Base-by-base conservation (phyloP, 2,888 invertebrate genomes). In the Archips crataeganus region DNA sequence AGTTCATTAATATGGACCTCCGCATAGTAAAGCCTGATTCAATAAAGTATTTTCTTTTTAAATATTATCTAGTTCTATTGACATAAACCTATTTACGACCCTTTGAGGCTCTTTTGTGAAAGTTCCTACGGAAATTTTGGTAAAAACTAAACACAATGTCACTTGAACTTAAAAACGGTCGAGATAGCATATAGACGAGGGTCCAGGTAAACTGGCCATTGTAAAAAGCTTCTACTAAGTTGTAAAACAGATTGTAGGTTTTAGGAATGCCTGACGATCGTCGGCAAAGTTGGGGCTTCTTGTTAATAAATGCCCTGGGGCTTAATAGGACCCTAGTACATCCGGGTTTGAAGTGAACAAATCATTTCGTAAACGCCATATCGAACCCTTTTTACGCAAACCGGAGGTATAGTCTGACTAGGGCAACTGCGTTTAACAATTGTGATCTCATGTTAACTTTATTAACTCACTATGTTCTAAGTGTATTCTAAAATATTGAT, bases 1-100 rank as follows among this genome's bases (percentile, higher is more conserved):
- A 23, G 23, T 23, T 23, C 23, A 23, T 23, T 23, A 23, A 23
- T 23, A 23, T 23, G 23, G 23, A 23, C 23, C 23, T 23, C 23
- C 23, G 23, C 23, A 23, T 1, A 23, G 23, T n/a, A n/a, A 23
- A 23, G 23, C 23, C 23, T 23, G 23, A 23, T 23, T 39, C 1
- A 39, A 39, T 39, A 39, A 39, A 39, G 39, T 1, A 3, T 6
- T 62, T 62, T 62, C 39, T 60, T n/a, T 47, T 15, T 67, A 54
- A 62, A 47, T 62, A 23, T 72, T 67, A 67, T 72, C 66, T 72
- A 68, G 68, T 72, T 67, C 63, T 72, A 68, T 72, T 57, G 62
- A 62, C 67, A 68, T 72, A 68, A 72, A 47, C 72, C 57, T 45
- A 47, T 72, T 68, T 68, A 54, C 51, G 61, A 72, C 62, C 72